These are phyloP conservation scores for Galemys pyrenaicus DNA, from an alignment of 2,113 vertebrate genomes.

Conservation along the genomic window DNA sequence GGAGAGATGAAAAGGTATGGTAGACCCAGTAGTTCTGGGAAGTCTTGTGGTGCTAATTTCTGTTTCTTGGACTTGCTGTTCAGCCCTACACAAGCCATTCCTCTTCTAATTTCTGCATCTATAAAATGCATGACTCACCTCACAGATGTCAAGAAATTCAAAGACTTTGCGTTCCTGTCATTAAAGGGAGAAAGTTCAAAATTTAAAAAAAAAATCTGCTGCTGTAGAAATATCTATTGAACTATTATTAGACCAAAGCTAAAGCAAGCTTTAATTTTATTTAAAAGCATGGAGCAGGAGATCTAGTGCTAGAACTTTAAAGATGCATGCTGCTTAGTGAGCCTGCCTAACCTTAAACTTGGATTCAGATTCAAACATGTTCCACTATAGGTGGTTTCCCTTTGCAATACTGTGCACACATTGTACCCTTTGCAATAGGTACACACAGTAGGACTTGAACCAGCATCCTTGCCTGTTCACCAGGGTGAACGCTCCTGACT, in stretches of 20 bases:
- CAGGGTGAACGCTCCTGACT: no score
- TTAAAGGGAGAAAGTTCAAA: constrained; percentile 32
- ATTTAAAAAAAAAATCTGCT: neutral
- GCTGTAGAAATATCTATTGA: neutral
- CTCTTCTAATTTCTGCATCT: constrained; percentile 7
- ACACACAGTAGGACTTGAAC: neutral
- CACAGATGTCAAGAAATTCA: constrained; percentile 57
- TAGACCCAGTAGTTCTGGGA: neutral
- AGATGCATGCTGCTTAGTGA: neutral
- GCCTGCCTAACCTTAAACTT: neutral
- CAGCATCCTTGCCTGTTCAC: neutral
- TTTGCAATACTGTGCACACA: no score
- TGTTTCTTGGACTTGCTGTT: neutral
- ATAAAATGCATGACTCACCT: constrained; percentile 61
- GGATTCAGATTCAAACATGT: neutral
- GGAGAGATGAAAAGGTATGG: neutral
- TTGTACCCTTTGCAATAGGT: no score
- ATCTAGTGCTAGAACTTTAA: neutral
- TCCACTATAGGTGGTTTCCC: neutral
- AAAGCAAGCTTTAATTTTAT: constrained; percentile 39
- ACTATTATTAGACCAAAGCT: constrained; percentile 41
- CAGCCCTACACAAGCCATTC: neutral
- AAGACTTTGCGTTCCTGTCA: constrained; percentile 56
- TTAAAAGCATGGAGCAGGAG: neutral
- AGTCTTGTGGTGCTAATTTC: fast-evolving